Percentiles rank a stretch among this genome's conserved stretches.
These are phyloP conservation scores for Sebastes steindachneri DNA, from an alignment of 2,797 vertebrate genomes.

Conservation along the genomic window DNA sequence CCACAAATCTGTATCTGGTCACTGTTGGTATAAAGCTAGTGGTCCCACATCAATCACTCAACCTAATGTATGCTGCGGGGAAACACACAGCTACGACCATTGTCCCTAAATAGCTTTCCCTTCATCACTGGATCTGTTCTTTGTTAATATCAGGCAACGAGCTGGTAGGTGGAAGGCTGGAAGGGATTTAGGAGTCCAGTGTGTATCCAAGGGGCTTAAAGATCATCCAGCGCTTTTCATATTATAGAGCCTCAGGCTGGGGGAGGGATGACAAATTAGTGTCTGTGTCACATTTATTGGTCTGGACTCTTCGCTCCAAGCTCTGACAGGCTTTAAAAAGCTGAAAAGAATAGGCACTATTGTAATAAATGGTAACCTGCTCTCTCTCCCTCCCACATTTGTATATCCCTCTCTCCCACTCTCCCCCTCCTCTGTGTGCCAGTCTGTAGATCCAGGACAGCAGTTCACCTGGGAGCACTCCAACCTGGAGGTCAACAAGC, in stretches of 20 bases:
- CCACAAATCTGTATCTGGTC: background rate
- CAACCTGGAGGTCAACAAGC: conserved; percentile 97
- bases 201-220: background rate
- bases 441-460: conserved; percentile 96
- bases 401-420: background rate
- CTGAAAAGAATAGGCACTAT: background rate
- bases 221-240: conserved; percentile 13
- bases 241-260: background rate
- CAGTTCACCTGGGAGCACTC: conserved; percentile 99
- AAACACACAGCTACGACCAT: background rate
- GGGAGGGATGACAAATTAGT: background rate
- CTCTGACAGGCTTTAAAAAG: conserved; percentile 4
- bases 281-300: background rate
- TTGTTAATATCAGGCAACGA: background rate
- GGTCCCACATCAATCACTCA: background rate
- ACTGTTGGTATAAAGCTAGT: background rate
- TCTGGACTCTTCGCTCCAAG: background rate
- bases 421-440: conserved; percentile 9
- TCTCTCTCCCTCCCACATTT: background rate
- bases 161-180: background rate
- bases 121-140: background rate
- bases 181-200: background rate
- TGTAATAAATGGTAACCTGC: background rate
- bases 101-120: background rate
- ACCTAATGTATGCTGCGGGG: background rate